phyloP scores from a whole-genome alignment of 2,797 vertebrate genomes.

The Morelia viridis region DNA sequence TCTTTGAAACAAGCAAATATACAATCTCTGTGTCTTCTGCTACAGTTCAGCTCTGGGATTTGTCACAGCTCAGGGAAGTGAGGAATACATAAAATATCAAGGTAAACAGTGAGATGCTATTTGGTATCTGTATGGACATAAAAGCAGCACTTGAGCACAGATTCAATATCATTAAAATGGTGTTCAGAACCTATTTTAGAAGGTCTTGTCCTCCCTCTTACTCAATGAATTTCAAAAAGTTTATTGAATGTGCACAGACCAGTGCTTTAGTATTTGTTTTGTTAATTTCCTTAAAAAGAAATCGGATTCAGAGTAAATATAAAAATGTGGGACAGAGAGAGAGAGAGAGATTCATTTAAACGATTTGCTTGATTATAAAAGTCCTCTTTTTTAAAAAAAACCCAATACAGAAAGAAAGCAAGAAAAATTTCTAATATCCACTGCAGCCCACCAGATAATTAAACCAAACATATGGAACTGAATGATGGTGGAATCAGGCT shows the following conservation, averaged over 20 bases:
- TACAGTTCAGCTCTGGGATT: not conserved
- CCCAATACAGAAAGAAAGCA: conserved; percentile 71
- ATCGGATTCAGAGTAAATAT: conserved; percentile 75
- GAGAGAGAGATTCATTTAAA: conserved; percentile 69
- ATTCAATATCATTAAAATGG: conserved; percentile 72
- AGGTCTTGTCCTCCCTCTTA: conserved; percentile 28
- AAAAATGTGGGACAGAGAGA: conserved; percentile 67
- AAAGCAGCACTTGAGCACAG: conserved; percentile 65
- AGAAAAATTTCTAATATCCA: conserved; percentile 71
- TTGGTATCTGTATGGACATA: conserved; percentile 42
- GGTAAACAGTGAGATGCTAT: conserved; percentile 34
- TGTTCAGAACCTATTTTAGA: conserved; percentile 65
- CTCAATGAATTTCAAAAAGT: conserved; percentile 72
- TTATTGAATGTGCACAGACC: conserved; percentile 64
- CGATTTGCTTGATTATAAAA: conserved; percentile 77
- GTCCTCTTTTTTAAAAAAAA: conserved; percentile 65
- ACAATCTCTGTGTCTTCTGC: not conserved
- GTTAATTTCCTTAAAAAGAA: conserved; percentile 79
- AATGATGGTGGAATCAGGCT: conserved; percentile 40
- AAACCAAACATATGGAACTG: conserved; percentile 60
- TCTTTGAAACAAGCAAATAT: not conserved
- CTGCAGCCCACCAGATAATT: conserved; percentile 69
- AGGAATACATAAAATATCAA: conserved; percentile 22
- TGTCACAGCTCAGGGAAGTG: conserved; percentile 16
- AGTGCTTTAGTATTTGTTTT: conserved; percentile 75